Evolutionary conservation across 2,888 invertebrate species (phyloP).

Genomic region (Platynereis dumerilii): DNA sequence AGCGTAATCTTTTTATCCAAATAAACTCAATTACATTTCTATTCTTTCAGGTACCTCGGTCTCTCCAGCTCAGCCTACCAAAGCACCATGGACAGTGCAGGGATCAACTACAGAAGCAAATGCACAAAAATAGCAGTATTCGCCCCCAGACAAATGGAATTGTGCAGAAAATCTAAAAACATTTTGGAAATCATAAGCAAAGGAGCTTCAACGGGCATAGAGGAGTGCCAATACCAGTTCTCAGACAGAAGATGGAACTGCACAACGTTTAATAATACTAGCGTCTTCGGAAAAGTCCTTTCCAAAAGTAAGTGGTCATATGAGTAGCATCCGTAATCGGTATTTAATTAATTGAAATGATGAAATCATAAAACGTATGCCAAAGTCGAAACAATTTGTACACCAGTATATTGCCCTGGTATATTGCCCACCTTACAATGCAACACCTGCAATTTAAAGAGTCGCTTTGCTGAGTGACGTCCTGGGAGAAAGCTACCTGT

Average conservation of each 20-base stretch:
- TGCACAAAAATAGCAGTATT: conserved; percentile 76
- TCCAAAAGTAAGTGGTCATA: conserved; percentile 76
- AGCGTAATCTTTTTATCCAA: too few species aligned
- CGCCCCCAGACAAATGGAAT: conserved; percentile 73
- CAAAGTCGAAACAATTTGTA: neutral
- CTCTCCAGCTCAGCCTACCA: conserved; percentile 62
- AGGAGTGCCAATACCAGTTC: conserved; percentile 91
- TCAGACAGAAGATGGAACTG: conserved; percentile 88
- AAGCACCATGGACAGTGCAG: conserved; percentile 52
- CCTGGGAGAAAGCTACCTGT: too few species aligned
- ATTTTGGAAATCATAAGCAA: conserved; percentile 71
- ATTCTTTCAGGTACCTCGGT: conserved; percentile 65
- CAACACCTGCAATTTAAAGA: too few species aligned
- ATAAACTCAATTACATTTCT: too few species aligned
- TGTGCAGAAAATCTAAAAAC: conserved; percentile 76
- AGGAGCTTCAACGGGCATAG: conserved; percentile 82
- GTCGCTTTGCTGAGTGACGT: too few species aligned
- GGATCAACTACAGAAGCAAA: conserved; percentile 46
- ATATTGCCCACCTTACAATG: too few species aligned
- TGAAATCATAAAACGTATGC: neutral
- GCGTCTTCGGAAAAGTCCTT: conserved; percentile 84
- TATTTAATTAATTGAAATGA: neutral
- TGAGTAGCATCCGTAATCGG: too few species aligned
- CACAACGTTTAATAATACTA: conserved; percentile 78
- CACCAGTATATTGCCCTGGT: too few species aligned